Evolutionary conservation across 1,140 invertebrate genomes (phyloP), one percentile per base, ranked within the genome.

Genomic region (Polypedilum pembai): DNA sequence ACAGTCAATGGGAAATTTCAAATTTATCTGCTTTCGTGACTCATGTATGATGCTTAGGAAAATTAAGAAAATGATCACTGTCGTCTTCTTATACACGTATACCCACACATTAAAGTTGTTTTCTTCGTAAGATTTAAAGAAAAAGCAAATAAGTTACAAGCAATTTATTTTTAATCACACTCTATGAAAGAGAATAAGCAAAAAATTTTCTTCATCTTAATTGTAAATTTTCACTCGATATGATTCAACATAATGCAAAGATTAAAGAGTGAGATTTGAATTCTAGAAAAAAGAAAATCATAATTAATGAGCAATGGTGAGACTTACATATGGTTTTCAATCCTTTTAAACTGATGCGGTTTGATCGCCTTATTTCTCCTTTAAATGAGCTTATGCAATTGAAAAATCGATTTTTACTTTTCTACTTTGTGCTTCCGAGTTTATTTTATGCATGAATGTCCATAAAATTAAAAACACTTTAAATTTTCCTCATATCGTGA

Each of bases 131-230:
- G 45, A 56, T 33, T 33, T 33, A 33, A 33, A 56, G n/a, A 56
- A 56, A n/a, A 56, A 56, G 45, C 45, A 56, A 56, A 15, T n/a
- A 56, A 56, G 45, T 56, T 56, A 56, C 45, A 56, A 56, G 45
- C 45, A 56, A 56, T 56, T 56, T 56, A 56, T 56, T 56, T 56
- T 56, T 56, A 56, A 56, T 56, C 45, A 56, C 45, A n/a, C 45
- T 56, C 45, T n/a, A 56, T 56, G 12, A 56, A 45, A 45, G 41
- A 45, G n/a, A 56, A 15, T 56, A n/a, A 4, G 45, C 45, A 56
- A 56, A 56, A 56, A 12, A 4, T 33, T 33, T 33, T 33, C 24
- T 33, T 33, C 24, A 33, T 33, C 5, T 33, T 33, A 33, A 33
- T 33, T 33, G 24, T 5, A 33, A 33, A 33, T 33, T 3, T 33